These are phyloP conservation scores for Mirounga angustirostris DNA, from an alignment of 2,113 vertebrate species.

Conservation along the genomic window DNA sequence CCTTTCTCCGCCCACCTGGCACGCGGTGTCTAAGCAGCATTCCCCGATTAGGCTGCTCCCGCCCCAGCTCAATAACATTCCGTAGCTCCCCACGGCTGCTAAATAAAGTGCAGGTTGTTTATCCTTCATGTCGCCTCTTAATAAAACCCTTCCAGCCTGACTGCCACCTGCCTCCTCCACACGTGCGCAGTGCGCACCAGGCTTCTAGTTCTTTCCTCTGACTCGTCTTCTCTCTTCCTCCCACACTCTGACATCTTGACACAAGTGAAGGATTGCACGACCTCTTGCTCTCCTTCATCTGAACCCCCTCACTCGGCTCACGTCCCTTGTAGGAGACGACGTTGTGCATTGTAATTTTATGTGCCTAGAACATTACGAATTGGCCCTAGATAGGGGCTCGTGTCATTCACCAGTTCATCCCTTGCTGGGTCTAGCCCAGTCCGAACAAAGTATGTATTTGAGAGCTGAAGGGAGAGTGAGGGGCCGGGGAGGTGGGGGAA, in stretches of 20 bases:
- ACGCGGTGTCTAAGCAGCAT: background rate
- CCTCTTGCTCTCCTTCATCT: background rate
- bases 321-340: background rate
- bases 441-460: background rate
- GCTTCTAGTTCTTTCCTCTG: background rate
- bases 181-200: accelerated
- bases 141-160: background rate
- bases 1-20: background rate
- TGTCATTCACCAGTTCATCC: background rate
- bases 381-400: background rate
- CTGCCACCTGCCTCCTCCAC: background rate
- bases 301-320: background rate
- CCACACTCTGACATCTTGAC: background rate
- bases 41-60: background rate
- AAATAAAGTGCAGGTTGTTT: background rate
- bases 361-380: background rate
- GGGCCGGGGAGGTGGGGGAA: no score
- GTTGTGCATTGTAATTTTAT: background rate
- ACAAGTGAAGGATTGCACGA: background rate
- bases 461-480: background rate
- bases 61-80: background rate
- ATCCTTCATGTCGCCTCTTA: background rate
- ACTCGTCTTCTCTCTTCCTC: background rate
- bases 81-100: background rate
- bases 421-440: background rate